Evolutionary conservation across 2,113 vertebrate species (phyloP).

Genomic region (Lasiurus borealis): DNA sequence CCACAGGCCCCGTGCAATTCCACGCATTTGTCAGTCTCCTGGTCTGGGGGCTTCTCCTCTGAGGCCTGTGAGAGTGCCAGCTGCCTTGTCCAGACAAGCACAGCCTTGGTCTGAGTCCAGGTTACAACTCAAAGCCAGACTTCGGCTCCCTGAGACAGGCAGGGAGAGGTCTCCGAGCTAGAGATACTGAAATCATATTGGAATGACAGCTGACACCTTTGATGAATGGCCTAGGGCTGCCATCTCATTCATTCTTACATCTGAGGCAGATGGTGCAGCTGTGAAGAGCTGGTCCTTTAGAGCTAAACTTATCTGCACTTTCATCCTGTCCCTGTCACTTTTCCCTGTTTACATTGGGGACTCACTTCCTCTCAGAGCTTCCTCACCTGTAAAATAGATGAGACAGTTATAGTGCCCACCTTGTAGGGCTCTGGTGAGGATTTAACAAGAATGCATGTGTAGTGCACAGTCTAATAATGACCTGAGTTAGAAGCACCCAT

Average conservation of each 20-base stretch:
- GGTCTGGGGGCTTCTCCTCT: neutral
- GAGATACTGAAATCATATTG: neutral
- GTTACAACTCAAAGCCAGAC: neutral
- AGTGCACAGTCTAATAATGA: neutral
- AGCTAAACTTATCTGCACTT: neutral
- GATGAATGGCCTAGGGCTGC: neutral
- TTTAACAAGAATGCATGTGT: neutral
- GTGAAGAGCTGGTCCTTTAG: neutral
- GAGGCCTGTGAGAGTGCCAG: neutral
- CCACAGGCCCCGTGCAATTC: neutral
- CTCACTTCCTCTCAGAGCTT: neutral
- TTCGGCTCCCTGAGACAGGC: neutral
- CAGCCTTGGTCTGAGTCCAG: neutral
- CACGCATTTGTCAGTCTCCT: too few species aligned
- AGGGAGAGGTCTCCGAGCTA: neutral
- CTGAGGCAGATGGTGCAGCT: neutral
- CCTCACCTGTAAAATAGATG: neutral
- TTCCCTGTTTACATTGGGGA: neutral
- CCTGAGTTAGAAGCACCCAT: neutral
- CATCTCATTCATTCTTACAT: neutral
- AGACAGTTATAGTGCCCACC: accelerated
- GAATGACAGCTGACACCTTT: neutral
- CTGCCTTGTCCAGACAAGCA: neutral
- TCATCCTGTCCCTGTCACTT: neutral
- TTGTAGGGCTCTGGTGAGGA: neutral